These are phyloP conservation scores for Sinotaia quadrata DNA, from an alignment of 2,888 invertebrate species.

Conservation along the genomic window DNA sequence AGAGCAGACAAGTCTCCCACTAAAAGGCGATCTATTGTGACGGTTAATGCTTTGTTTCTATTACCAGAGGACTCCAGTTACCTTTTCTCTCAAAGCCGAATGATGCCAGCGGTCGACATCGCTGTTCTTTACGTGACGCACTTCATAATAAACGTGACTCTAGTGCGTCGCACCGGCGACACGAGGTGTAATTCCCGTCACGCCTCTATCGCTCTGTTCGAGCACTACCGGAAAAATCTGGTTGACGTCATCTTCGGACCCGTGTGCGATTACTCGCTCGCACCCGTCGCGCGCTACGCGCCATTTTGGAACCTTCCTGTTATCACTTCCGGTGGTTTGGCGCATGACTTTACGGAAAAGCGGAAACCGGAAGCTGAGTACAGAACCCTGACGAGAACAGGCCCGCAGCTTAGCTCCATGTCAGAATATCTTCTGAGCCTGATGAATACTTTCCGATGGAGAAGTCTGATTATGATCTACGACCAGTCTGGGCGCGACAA, in stretches of 20 bases:
- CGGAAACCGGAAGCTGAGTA: conserved; percentile 27
- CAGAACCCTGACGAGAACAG: conserved; percentile 36
- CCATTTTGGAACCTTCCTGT: conserved; percentile 93
- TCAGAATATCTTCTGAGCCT: conserved; percentile 20
- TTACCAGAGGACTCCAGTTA: conserved; percentile 35
- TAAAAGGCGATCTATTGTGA: too few species aligned
- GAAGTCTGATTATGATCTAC: conserved; percentile 34
- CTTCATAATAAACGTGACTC: conserved; percentile 11
- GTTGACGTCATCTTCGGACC: conserved; percentile 60
- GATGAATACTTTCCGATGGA: conserved; percentile 24
- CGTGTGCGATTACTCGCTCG: conserved; percentile 78
- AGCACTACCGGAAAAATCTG: conserved; percentile 38
- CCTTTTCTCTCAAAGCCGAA: conserved; percentile 42
- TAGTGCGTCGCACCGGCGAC: conserved; percentile 38
- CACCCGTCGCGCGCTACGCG: conserved; percentile 88
- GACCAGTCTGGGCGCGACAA: conserved; percentile 26
- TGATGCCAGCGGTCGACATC: conserved; percentile 54
- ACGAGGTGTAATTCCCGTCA: conserved; percentile 42
- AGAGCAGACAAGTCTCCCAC: too few species aligned
- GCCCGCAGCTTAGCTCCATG: conserved; percentile 35
- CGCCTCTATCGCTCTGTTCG: conserved; percentile 48
- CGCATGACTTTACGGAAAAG: conserved; percentile 53
- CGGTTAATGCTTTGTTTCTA: conserved; percentile 37
- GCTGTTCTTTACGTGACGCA: conserved; percentile 34
- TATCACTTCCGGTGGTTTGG: conserved; percentile 77